Base-by-base conservation (phyloP, 2,888 invertebrate species). In the Bursaphelenchus okinawaensis region DNA sequence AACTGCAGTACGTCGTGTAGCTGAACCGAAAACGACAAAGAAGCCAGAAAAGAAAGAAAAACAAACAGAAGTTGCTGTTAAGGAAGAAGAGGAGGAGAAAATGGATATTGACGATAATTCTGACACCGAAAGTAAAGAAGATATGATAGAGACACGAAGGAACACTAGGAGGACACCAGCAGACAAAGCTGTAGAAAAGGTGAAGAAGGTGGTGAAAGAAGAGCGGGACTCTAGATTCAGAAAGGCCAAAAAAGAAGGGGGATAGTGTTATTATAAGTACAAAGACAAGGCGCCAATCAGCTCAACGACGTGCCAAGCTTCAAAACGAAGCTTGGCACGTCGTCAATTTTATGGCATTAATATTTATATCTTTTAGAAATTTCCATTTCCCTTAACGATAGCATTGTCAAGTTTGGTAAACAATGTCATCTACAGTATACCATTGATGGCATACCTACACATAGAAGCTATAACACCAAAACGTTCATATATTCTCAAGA, bases 311-410 rank as follows among this genome's bases (percentile, higher is more conserved):
- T 12, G 40, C 40, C 40, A 40, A 40, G 40, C 40, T 40, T 12
- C 40, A 40, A n/a, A 26, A 50, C 23, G 60, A 59, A 12, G 9
- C 23, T 16, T 16, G 16, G 9, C 67, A n/a, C n/a, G n/a, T n/a
- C n/a, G n/a, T n/a, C n/a, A n/a, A n/a, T n/a, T n/a, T n/a, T n/a
- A n/a, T n/a, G n/a, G n/a, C n/a, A n/a, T n/a, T n/a, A n/a, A n/a
- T n/a, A n/a, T n/a, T n/a, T n/a, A n/a, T n/a, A n/a, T n/a, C n/a
- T n/a, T 40, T 73, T 52, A 77, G 77, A 60, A 55, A 23, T 79
- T 75, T 55, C 72, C 79, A 16, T 78, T 70, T 52, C 79, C 78
- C 6, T 62, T 76, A 23, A 79, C 78, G 2, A 63, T 78, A 22
- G 73, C 78, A 0, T 63, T 78, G 1, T 73, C 73, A n/a, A 70